A percentile compares a stretch with the other conserved stretches of the same genome.
phyloP scores from a whole-genome alignment of 2,888 invertebrate genomes.

The Euspilapteryx auroguttella region DNA sequence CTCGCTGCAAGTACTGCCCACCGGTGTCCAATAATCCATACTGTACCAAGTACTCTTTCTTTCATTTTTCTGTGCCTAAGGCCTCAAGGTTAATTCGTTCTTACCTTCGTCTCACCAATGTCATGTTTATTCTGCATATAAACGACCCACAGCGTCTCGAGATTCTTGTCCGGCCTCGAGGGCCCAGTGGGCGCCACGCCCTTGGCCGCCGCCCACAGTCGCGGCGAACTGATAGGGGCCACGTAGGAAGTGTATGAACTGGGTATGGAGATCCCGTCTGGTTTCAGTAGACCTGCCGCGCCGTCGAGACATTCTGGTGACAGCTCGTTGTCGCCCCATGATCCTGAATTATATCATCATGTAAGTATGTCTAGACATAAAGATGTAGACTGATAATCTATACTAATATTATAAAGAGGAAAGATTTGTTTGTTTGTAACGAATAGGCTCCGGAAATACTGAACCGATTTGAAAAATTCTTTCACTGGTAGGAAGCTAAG shows the following conservation, averaged over 20 bases:
- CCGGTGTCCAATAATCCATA: no score
- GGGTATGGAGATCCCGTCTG: conserved; percentile 91
- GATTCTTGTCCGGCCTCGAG: conserved; percentile 30
- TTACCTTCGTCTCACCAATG: conserved; percentile 68
- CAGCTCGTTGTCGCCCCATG: conserved; percentile 98
- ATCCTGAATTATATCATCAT: conserved; percentile 46
- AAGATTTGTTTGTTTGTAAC: no score
- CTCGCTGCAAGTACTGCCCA: no score
- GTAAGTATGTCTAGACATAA: no score
- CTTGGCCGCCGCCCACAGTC: conserved; percentile 78
- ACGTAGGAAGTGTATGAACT: conserved; percentile 83
- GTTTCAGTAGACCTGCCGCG: conserved; percentile 81
- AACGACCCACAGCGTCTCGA: conserved; percentile 92
- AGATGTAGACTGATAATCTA: no score
- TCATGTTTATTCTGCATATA: conserved; percentile 84
- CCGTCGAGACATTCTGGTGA: conserved; percentile 98
- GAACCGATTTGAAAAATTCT: no score
- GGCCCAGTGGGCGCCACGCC: conserved; percentile 18
- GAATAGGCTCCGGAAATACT: no score
- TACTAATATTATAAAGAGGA: no score
- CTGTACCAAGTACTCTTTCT: no score
- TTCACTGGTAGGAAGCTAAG: no score
- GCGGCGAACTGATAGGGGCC: conserved; percentile 89
- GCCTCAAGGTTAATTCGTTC: not conserved
- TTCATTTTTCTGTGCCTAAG: no score